phyloP scores from a whole-genome alignment of 2,113 vertebrate genomes.

The Mastomys coucha region DNA sequence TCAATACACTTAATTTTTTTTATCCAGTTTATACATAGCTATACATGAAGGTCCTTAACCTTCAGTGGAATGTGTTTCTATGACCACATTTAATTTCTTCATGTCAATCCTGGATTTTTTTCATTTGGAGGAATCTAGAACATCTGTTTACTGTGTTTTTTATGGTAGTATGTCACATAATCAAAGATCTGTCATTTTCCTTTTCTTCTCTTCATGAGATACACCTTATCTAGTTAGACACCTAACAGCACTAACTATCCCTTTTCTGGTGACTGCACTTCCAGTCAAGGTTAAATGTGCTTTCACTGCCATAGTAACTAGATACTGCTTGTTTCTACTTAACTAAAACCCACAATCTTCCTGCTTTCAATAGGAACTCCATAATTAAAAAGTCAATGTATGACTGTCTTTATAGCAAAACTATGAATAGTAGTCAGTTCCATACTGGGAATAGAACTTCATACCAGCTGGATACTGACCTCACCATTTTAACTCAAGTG shows the following conservation, averaged over 20 bases:
- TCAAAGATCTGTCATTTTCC: not conserved
- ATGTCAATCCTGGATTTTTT: conserved; percentile 9
- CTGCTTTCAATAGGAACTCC: conserved; percentile 54
- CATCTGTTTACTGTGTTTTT: not conserved
- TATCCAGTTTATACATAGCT: not conserved
- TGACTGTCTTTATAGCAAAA: conserved; percentile 21
- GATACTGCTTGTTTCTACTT: conserved; percentile 32
- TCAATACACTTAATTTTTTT: not conserved
- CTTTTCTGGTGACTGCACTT: conserved; percentile 23
- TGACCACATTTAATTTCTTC: conserved; percentile 33
- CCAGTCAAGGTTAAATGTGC: conserved; percentile 54
- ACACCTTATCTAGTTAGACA: not conserved
- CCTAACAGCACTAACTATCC: not conserved
- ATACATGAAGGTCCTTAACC: conserved; percentile 22
- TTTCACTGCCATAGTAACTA: conserved; percentile 58
- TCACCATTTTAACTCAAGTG: not conserved
- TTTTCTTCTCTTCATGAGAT: not conserved
- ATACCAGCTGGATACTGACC: too few relatives aligned
- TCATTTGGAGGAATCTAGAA: conserved; percentile 46
- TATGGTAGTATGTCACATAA: conserved; percentile 24
- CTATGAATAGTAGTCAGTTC: not conserved
- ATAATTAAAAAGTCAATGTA: conserved; percentile 27
- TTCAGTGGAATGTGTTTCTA: conserved; percentile 50
- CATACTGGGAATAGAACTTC: not conserved
- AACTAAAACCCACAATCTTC: conserved; percentile 55